Percentiles rank a stretch among this genome's conserved stretches.
Conservation (phyloP, 2,113 vertebrate species). For the Todiramphus chloris region DNA sequence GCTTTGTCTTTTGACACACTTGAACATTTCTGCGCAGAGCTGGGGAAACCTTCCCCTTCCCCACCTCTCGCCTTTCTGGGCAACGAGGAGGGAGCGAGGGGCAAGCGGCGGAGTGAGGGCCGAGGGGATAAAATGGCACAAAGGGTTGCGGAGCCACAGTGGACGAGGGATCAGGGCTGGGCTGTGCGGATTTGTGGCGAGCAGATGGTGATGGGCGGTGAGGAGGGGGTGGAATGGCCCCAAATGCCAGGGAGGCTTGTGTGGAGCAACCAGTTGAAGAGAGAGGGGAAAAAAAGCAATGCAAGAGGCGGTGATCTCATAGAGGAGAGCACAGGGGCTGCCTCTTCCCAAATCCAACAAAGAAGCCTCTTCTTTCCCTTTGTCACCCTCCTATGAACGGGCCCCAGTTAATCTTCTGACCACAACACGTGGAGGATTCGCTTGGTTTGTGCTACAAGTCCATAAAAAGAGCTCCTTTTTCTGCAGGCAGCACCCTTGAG, state of each 20-base stretch:
- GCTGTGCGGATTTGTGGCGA: not conserved
- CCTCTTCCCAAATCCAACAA: not conserved
- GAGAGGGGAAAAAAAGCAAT: not conserved
- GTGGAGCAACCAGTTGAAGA: not conserved
- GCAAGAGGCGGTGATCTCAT: not conserved
- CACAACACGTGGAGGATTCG: not conserved
- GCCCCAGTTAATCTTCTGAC: not conserved
- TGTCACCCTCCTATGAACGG: not conserved
- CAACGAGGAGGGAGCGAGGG: not conserved
- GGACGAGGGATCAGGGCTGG: not conserved
- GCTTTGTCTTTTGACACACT: conserved; percentile 71
- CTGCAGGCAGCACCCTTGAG: not conserved
- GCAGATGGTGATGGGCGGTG: conserved; percentile 37
- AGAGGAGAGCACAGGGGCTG: not conserved
- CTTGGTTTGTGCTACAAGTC: not conserved
- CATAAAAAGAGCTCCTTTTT: not conserved
- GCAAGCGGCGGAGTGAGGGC: not conserved
- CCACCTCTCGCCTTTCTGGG: conserved; percentile 19
- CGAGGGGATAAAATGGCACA: conserved; percentile 21
- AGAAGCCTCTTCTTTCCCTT: not conserved
- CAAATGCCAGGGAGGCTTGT: not conserved
- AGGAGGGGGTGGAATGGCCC: conserved; percentile 8
- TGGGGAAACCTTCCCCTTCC: conserved; percentile 40
- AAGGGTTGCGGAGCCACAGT: not conserved
- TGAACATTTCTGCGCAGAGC: conserved; percentile 66